Conservation (phyloP, 2,797 vertebrate genomes). For the Moxostoma hubbsi region DNA sequence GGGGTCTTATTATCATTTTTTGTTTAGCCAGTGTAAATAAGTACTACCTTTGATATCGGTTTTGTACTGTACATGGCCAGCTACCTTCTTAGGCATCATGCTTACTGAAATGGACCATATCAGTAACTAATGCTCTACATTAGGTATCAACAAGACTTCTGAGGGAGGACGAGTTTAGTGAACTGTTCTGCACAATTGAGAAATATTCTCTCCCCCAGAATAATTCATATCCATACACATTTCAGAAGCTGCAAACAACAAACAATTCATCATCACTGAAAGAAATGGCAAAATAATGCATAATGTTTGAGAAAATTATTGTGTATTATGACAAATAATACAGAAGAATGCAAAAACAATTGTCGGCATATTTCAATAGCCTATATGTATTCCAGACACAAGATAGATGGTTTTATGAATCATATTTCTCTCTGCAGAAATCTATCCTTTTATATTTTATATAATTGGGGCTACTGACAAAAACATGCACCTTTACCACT, state of each 20-base stretch:
- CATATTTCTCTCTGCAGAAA: slow-evolving; percentile 26
- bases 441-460: slow-evolving; percentile 28
- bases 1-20: not conserved
- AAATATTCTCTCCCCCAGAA: slow-evolving; percentile 11
- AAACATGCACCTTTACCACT: not conserved
- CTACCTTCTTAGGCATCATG: too few relatives aligned
- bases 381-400: slow-evolving; percentile 10
- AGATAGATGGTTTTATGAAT: not conserved
- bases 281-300: slow-evolving; percentile 28
- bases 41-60: not conserved
- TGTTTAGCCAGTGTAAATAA: not conserved
- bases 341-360: slow-evolving; percentile 21
- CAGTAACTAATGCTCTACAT: too few relatives aligned
- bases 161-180: not conserved
- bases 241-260: not conserved
- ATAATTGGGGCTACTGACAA: not conserved
- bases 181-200: not conserved
- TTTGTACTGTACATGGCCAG: not conserved
- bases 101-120: too few relatives aligned
- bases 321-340: slow-evolving; percentile 5
- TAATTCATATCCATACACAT: slow-evolving; percentile 33
- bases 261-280: slow-evolving; percentile 33
- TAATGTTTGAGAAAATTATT: slow-evolving; percentile 7
- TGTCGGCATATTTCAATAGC: slow-evolving; percentile 11
- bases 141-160: not conserved